Percentiles rank a stretch among this genome's conserved stretches.
phyloP scores from a whole-genome alignment of 2,797 vertebrate species.

The Betta splendens region DNA sequence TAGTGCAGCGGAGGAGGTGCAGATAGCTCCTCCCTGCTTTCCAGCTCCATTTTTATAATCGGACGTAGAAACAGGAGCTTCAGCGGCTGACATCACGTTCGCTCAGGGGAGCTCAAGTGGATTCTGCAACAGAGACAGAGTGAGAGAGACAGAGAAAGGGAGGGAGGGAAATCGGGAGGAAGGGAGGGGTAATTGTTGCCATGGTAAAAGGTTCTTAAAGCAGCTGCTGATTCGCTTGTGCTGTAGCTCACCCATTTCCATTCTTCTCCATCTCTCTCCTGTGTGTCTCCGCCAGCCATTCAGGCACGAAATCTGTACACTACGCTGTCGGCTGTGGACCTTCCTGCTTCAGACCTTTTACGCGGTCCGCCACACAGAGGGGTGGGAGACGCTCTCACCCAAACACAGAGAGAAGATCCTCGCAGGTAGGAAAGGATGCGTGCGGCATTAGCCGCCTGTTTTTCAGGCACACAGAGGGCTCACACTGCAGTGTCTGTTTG shows the following conservation, averaged over 20 bases:
- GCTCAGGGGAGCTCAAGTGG: slow-evolving; percentile 75
- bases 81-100: slow-evolving; percentile 90
- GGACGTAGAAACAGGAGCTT: slow-evolving; percentile 68
- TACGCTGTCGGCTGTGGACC: slow-evolving; percentile 91
- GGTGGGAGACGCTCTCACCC: slow-evolving; percentile 89
- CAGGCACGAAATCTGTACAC: slow-evolving; percentile 89
- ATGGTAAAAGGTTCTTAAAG: slow-evolving; percentile 92
- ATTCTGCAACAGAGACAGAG: slow-evolving; percentile 58
- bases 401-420: slow-evolving; percentile 88
- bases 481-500: slow-evolving; percentile 40
- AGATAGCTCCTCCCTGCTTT: slow-evolving; percentile 47
- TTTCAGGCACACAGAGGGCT: slow-evolving; percentile 27
- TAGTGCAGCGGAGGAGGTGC: slow-evolving; percentile 21
- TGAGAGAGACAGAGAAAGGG: slow-evolving; percentile 30
- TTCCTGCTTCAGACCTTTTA: slow-evolving; percentile 95
- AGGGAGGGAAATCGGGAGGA: too few relatives aligned
- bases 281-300: slow-evolving; percentile 84
- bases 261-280: slow-evolving; percentile 59
- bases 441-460: background rate
- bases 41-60: slow-evolving; percentile 63
- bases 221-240: slow-evolving; percentile 97
- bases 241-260: slow-evolving; percentile 67
- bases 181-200: slow-evolving; percentile 92
- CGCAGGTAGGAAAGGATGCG: slow-evolving; percentile 83
- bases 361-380: slow-evolving; percentile 91